Evolutionary conservation across 1,140 invertebrate genomes (phyloP).

Genomic region (Drosophila jambulina): DNA sequence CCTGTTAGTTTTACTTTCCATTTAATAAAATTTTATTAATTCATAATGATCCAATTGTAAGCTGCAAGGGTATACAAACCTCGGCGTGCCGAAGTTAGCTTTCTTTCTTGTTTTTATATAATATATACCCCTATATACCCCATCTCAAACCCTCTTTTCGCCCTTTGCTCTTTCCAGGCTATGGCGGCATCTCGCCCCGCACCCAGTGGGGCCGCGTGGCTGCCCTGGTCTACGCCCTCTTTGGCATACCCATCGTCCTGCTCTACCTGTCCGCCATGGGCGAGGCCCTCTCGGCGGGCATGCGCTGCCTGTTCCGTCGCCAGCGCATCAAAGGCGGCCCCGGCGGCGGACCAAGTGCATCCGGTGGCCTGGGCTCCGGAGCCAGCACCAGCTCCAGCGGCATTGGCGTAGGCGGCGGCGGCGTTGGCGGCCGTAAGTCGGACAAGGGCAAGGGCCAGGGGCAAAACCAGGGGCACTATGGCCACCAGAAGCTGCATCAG

Average conservation of each 20-base stretch:
- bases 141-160: neutral
- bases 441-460: constrained; percentile 56
- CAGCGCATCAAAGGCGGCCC: constrained; percentile 53
- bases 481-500: constrained; percentile 57
- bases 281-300: constrained; percentile 87
- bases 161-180: constrained; percentile 88
- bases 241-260: constrained; percentile 96
- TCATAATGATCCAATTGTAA: no score
- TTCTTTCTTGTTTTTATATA: no score
- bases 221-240: constrained; percentile 94
- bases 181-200: constrained; percentile 95
- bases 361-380: constrained; percentile 22
- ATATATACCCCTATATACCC: neutral
- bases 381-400: constrained; percentile 15
- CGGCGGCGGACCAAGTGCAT: constrained; percentile 12
- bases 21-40: no score
- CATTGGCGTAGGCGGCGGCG: constrained; percentile 11
- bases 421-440: constrained; percentile 24
- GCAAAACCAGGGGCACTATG: constrained; percentile 27
- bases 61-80: no score
- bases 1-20: no score
- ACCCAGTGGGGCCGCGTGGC: constrained; percentile 94
- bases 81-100: no score
- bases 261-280: constrained; percentile 95
- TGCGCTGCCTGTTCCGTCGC: constrained; percentile 82